Evolutionary conservation across 2,888 invertebrate genomes (phyloP), one percentile per base, ranked within the genome.

Genomic region (Pachliopta kotzebuea): DNA sequence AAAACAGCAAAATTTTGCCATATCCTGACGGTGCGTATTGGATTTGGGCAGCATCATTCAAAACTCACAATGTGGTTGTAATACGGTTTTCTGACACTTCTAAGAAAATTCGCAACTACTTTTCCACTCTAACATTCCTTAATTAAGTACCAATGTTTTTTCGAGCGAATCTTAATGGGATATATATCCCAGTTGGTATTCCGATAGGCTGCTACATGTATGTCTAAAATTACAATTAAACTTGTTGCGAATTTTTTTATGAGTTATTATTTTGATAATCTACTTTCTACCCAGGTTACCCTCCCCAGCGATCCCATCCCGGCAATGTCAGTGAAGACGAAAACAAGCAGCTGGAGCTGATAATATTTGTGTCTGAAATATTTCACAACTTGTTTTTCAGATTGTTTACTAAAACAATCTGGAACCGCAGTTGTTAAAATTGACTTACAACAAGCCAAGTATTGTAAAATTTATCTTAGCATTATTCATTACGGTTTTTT

Each of bases 341-440:
- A 88, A 91, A 90, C 90, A 90, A 90, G 87, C 91, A 90, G 90
- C 88, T 91, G 90, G 88, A 82, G 91, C 90, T 87, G 75, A 77
- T 71, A 69, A 20, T 67, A 65, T 58, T 63, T 61, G 37, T 45
- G 29, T 62, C 56, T 56, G 11, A 52, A 52, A 24, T 64, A 21
- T 62, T 58, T 56, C n/a, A 37, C 60, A 50, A 60, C 56, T 20
- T 50, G 55, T 54, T 18, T 60, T 64, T 42, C 55, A 60, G 50
- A 60, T 60, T 60, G 60, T 56, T 64, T 37, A 26, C 8, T 37
- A 31, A 54, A 60, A 17, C 37, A 56, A 60, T 64, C 52, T 64
- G 49, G 11, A 58, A 53, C 17, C 21, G 18, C 57, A 57, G 49
- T 52, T 52, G 53, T 49, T 21, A 56, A 45, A 42, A 57, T 31